Evolutionary conservation across 1,140 invertebrate genomes (phyloP), one percentile per base, ranked within the genome.

Genomic region (Zaprionus tsacasi): DNA sequence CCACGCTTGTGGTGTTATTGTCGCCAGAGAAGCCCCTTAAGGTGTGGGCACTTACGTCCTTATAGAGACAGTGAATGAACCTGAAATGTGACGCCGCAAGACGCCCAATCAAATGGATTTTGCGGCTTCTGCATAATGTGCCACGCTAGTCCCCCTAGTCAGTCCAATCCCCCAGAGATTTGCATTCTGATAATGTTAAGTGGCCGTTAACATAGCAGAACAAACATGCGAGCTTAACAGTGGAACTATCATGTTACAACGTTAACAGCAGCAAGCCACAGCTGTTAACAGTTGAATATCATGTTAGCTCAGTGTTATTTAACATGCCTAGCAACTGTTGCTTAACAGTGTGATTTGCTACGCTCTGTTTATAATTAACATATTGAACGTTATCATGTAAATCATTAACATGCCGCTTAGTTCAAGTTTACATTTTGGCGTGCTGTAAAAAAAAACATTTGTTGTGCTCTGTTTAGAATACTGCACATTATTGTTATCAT

Each of bases 51-150:
- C 45, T 50, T 50, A 50, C 45, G 45, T 50, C n/a, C 52, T n/a
- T 36, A 63, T 57, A n/a, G 45, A 43, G 48, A n/a, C 66, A 69
- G 65, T 63, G 57, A 57, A 80, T 80, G 72, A 81, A 68, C 70
- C 74, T 64, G 79, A 82, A 81, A 81, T 67, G 27, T 45, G 66
- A 78, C 25, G 15, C 17, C 36, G 13, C 43, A 17, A 45, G 3
- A 40, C 57, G 45, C 55, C 52, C 27, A 11, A 67, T 56, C 63
- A 66, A 66, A 66, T 66, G 55, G 40, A 65, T 66, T 57, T 78
- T 63, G 57, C 38, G 60, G 48, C 64, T 66, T 66, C 64, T 66
- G 64, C 64, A 66, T 55, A 64, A 54, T 35, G 35, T 54, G 45
- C 17, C 45, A 11, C 45, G 10, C 45, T 48, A 17, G 43, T 17